Conservation (phyloP, 2,113 vertebrate species). For the Asarcornis scutulata region DNA sequence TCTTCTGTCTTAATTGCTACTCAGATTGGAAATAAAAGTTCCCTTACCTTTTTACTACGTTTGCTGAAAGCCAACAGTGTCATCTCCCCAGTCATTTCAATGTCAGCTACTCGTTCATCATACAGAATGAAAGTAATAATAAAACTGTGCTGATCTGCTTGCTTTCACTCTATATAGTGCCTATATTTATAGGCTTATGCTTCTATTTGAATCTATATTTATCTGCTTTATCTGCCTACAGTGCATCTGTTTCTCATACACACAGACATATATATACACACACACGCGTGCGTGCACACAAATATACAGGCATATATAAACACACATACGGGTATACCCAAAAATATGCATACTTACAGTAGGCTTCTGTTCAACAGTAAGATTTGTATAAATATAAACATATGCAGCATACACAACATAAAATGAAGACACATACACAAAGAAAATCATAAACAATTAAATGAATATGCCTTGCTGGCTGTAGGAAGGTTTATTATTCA, state of each 20-base stretch:
- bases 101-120: constrained; percentile 73
- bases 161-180: constrained; percentile 72
- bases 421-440: constrained; percentile 56
- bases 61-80: constrained; percentile 70
- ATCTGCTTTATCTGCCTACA: constrained; percentile 83
- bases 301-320: constrained; percentile 31
- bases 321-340: constrained; percentile 61
- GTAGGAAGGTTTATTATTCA: constrained; percentile 38
- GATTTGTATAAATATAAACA: constrained; percentile 73
- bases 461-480: constrained; percentile 23
- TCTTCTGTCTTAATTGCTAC: constrained; percentile 44
- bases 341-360: constrained; percentile 63
- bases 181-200: constrained; percentile 81
- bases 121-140: constrained; percentile 74
- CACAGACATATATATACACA: constrained; percentile 76
- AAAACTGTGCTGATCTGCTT: constrained; percentile 71
- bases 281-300: constrained; percentile 41
- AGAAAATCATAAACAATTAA: constrained; percentile 32
- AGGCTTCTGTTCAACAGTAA: constrained; percentile 61
- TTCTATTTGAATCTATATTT: constrained; percentile 84
- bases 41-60: constrained; percentile 73
- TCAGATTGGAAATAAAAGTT: constrained; percentile 64
- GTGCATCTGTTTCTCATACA: constrained; percentile 83
- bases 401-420: constrained; percentile 44
- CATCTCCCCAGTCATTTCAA: constrained; percentile 75